Conservation (phyloP, 2,888 invertebrate species). For the Drosophila eohydei region DNA sequence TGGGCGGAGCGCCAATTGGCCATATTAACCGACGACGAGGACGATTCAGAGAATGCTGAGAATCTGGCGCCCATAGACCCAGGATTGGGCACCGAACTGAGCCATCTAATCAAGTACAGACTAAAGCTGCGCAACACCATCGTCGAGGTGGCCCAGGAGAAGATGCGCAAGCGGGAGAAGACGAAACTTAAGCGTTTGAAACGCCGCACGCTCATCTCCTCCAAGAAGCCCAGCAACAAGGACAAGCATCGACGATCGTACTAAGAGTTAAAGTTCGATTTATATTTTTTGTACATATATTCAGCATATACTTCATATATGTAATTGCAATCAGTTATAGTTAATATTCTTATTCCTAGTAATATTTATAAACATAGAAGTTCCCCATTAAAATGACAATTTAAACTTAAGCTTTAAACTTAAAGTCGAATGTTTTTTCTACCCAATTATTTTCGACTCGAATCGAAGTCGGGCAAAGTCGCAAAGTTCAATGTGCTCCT, state of each 20-base stretch:
- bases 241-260: slow-evolving; percentile 38
- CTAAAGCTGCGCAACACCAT: slow-evolving; percentile 53
- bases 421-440: not conserved
- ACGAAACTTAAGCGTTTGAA: slow-evolving; percentile 69
- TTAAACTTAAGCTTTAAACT: slow-evolving; percentile 24
- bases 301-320: not conserved
- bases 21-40: slow-evolving; percentile 47
- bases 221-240: slow-evolving; percentile 70
- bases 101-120: slow-evolving; percentile 63
- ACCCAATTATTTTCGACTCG: not conserved
- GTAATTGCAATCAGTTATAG: not conserved
- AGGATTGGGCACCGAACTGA: slow-evolving; percentile 38
- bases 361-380: slow-evolving; percentile 16
- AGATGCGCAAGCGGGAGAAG: slow-evolving; percentile 55
- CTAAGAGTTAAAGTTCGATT: not conserved
- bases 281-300: slow-evolving; percentile 5
- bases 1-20: slow-evolving; percentile 51
- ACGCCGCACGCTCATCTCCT: slow-evolving; percentile 69
- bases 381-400: slow-evolving; percentile 29
- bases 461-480: not conserved
- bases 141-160: slow-evolving; percentile 60
- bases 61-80: slow-evolving; percentile 31
- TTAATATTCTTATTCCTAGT: slow-evolving; percentile 11
- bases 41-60: slow-evolving; percentile 37
- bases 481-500: slow-evolving; percentile 69